Evolutionary conservation across 2,113 vertebrate genomes (phyloP).

Genomic region (Struthio camelus): DNA sequence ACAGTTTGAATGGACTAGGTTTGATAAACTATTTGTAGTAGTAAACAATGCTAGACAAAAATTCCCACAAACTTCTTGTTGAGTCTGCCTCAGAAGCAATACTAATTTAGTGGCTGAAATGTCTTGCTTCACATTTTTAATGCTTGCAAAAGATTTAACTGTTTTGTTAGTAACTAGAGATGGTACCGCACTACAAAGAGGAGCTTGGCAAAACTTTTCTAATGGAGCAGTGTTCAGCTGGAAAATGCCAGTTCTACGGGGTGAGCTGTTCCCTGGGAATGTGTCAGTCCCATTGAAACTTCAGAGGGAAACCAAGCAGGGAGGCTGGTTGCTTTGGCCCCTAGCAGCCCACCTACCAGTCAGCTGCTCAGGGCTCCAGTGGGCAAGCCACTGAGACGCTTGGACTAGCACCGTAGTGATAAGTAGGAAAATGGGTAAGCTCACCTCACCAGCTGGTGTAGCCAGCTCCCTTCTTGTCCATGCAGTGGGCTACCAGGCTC

Average conservation of each 20-base stretch:
- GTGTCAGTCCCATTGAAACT: neutral
- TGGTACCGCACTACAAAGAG: neutral
- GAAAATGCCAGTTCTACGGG: neutral
- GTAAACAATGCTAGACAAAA: slow-evolving; percentile 51
- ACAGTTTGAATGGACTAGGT: neutral
- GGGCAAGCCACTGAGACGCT: neutral
- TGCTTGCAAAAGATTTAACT: neutral
- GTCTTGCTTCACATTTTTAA: slow-evolving; percentile 25
- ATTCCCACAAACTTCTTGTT: slow-evolving; percentile 41
- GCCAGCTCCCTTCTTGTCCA: neutral
- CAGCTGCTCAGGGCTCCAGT: neutral
- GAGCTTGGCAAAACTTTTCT: neutral
- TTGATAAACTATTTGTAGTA: slow-evolving; percentile 7
- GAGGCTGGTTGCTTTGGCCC: neutral
- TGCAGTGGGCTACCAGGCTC: neutral
- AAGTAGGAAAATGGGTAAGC: neutral
- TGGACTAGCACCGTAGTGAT: neutral
- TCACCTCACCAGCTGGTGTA: neutral
- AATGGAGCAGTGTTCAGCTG: neutral
- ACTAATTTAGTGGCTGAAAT: slow-evolving; percentile 16
- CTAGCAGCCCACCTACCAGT: too few species aligned
- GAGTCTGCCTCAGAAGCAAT: slow-evolving; percentile 38
- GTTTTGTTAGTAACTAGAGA: neutral
- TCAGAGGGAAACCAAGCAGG: neutral
- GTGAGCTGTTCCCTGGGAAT: neutral